Percentiles rank a stretch among this genome's conserved stretches.
Conservation (phyloP, 2,113 vertebrate species). For the Argyrosomus japonicus region DNA sequence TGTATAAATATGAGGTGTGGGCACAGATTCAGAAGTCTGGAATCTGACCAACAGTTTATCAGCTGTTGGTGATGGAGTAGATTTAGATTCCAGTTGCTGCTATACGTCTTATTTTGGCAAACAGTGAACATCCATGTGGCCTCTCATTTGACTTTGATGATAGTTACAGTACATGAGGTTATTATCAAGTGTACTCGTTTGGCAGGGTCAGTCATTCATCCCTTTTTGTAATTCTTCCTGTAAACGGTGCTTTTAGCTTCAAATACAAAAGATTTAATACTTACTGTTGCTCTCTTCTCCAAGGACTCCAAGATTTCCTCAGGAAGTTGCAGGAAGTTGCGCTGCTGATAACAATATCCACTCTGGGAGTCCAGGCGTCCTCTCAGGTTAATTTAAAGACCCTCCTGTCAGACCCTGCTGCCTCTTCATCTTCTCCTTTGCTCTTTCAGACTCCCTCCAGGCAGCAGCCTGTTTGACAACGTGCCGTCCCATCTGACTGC, state of each 20-base stretch:
- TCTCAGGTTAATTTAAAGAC: not conserved
- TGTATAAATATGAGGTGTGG: not conserved
- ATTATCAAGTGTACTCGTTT: too few relatives aligned
- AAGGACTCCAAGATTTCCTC: not conserved
- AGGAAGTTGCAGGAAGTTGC: not conserved
- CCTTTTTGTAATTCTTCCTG: too few relatives aligned
- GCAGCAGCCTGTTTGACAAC: slow-evolving; percentile 90
- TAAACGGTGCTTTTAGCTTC: too few relatives aligned
- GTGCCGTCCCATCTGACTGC: slow-evolving; percentile 66
- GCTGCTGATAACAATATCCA: not conserved
- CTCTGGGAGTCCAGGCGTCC: not conserved
- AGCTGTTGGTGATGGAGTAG: not conserved
- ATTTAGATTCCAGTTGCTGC: too few relatives aligned
- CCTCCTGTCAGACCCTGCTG: not conserved
- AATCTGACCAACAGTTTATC: not conserved
- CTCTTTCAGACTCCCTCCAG: slow-evolving; percentile 86
- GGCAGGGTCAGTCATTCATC: too few relatives aligned
- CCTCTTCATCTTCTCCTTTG: slow-evolving; percentile 19
- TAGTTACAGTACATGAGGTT: too few relatives aligned
- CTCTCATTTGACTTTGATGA: too few relatives aligned
- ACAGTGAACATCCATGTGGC: too few relatives aligned
- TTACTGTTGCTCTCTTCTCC: not conserved
- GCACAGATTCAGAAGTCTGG: not conserved
- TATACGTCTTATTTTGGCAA: too few relatives aligned
- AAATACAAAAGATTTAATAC: too few relatives aligned